Base-by-base conservation (phyloP, 2,888 invertebrate genomes). In the Lathronympha strigana region DNA sequence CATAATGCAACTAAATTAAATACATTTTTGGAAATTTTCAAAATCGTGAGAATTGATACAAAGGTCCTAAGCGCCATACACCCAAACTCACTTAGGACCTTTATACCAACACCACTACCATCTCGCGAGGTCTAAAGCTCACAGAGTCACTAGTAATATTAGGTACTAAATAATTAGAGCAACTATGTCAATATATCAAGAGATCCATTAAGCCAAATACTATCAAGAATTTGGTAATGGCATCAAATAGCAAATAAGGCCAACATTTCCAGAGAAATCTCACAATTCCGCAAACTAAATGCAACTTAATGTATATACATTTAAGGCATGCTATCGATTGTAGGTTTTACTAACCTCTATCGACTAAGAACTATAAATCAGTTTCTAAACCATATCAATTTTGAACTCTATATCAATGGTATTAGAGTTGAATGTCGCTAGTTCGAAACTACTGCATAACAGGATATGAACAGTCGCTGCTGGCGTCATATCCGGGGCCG, bases 401-500 rank as follows among this genome's bases (percentile, higher is more conserved):
- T 21, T 25, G 23, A 40, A 50, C 63, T 43, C 3, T 58, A 58
- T 23, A 13, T 0, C 0, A 1, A n/a, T 43, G 25, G 4, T 0
- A 0, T 25, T n/a, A 63, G 40, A 33, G 57, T 15, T 51, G 33
- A 43, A 19, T 25, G 38, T 70, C 62, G 61, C 67, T 67, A 33
- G 40, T 50, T 54, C 54, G n/a, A 61, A 0, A 3, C n/a, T 28
- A 17, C 19, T 50, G 61, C 72, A 75, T 71, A 43, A 50, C 82
- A 78, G 87, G 84, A 86, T 86, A 86, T 85, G 81, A 84, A 72
- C 73, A 71, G 74, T 72, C 83, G 81, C 77, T 73, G 72, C 78
- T 78, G 76, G 81, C 82, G 81, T 86, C 86, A 86, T 86, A 84
- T 86, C 87, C 86, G 83, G 78, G 61, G 76, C 76, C 74, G 80